These are phyloP conservation scores for Clepsis dumicolana DNA, from an alignment of 2,888 invertebrate species.

Conservation along the genomic window DNA sequence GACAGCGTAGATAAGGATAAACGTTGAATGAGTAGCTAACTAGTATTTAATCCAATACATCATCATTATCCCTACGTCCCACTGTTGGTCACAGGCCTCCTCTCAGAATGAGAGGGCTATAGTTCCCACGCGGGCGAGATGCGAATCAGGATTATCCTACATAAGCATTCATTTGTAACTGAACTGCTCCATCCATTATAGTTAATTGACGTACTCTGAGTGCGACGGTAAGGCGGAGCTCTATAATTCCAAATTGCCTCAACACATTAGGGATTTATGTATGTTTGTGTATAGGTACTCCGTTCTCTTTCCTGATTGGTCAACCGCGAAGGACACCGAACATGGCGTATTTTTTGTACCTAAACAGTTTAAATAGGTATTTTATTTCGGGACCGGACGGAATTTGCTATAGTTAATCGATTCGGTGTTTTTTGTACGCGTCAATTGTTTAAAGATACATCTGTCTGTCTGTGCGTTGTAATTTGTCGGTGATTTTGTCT, in stretches of 20 bases:
- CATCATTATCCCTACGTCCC: too few species aligned
- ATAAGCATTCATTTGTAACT: too few species aligned
- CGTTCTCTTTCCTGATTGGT: slow-evolving; percentile 54
- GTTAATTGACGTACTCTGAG: neutral
- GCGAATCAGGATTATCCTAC: too few species aligned
- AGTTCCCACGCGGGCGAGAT: too few species aligned
- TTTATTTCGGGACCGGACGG: slow-evolving; percentile 52
- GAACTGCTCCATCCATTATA: too few species aligned
- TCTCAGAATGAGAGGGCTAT: too few species aligned
- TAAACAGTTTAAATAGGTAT: slow-evolving; percentile 59
- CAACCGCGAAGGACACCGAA: slow-evolving; percentile 62
- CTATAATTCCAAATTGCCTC: neutral
- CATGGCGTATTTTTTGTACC: slow-evolving; percentile 60
- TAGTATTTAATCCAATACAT: too few species aligned
- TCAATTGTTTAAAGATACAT: slow-evolving; percentile 37
- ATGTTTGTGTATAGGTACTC: neutral
- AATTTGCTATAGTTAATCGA: slow-evolving; percentile 45
- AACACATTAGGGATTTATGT: neutral
- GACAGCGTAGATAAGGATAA: too few species aligned
- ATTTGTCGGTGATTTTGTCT: slow-evolving; percentile 26
- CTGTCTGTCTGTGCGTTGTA: slow-evolving; percentile 32
- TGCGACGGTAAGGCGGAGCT: neutral
- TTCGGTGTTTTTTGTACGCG: slow-evolving; percentile 42
- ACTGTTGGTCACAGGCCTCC: too few species aligned
- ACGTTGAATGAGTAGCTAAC: too few species aligned